Evolutionary conservation across 2,888 invertebrate genomes (phyloP), one percentile per base, ranked within the genome.

Genomic region (Leptura quadrifasciata): DNA sequence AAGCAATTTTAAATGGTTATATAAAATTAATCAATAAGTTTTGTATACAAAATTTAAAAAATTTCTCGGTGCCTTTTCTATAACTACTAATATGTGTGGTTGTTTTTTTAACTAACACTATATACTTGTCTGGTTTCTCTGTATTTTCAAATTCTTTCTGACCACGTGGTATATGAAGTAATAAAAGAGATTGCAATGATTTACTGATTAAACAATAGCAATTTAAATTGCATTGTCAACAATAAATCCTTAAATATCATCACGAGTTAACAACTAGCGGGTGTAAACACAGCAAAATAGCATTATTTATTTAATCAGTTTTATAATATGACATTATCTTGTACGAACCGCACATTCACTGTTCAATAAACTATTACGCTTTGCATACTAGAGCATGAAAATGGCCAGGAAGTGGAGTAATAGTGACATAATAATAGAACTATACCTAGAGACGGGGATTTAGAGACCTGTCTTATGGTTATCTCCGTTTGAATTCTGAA

Each of bases 391-490:
- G 76, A 71, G 76, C 74, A 73, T 71, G 73, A 76, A 77, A 72
- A 72, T 72, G 75, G 76, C 76, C 72, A 78, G 81, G 79, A 79
- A 81, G 77, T 79, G 75, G 63, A 60, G 78, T 74, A 79, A 79
- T 74, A 70, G 74, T 74, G 78, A 77, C 76, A 76, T 76, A 81
- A 80, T 76, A 74, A 74, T 76, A 27, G 70, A 69, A 69, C 21
- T 60, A 20, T 76, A 65, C 64, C 10, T 63, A 60, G 21, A 65
- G 39, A 65, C 54, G 52, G 52, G 20, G 39, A 69, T 58, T 39
- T 58, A 68, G 31, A 39, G 39, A 21, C 58, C 58, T 69, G 55
- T 69, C 57, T 39, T 69, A 39, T 69, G 18, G 20, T 55, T 57
- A 68, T 35, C 55, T 57, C 31, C 68, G 15, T 52, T 21, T 55